Conservation (phyloP, 2,113 vertebrate genomes). For the Varanus komodoensis region DNA sequence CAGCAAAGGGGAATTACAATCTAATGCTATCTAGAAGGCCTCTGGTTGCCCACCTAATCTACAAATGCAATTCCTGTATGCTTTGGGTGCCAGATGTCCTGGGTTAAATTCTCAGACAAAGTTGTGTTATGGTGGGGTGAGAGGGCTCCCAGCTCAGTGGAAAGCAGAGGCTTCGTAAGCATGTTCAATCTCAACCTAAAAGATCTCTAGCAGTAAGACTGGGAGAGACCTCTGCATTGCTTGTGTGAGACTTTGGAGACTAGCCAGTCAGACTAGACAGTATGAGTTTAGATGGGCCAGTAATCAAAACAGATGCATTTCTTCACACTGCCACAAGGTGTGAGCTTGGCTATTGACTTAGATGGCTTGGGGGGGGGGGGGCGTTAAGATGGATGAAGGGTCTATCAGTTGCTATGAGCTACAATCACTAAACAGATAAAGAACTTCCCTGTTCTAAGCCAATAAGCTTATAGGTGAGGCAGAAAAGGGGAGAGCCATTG, state of each 20-base stretch:
- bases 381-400: neutral
- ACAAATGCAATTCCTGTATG: neutral
- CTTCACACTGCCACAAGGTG: neutral
- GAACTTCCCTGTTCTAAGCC: neutral
- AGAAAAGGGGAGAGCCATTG: neutral
- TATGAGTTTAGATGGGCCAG: neutral
- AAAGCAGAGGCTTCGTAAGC: neutral
- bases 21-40: too few species aligned
- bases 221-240: neutral
- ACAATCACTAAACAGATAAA: neutral
- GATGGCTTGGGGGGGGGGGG: neutral
- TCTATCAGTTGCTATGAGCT: neutral
- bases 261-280: neutral
- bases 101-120: neutral
- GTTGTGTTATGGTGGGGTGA: neutral
- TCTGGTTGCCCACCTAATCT: neutral
- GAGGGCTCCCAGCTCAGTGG: neutral
- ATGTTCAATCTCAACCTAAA: neutral
- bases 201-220: neutral
- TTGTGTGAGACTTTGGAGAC: neutral
- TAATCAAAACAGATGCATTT: neutral
- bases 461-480: neutral
- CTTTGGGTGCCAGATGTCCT: neutral
- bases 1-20: too few species aligned
- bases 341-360: neutral